A percentile compares a stretch with the other conserved stretches of the same genome.
Conservation (phyloP, 2,888 invertebrate species). For the Oscheius sp. region DNA sequence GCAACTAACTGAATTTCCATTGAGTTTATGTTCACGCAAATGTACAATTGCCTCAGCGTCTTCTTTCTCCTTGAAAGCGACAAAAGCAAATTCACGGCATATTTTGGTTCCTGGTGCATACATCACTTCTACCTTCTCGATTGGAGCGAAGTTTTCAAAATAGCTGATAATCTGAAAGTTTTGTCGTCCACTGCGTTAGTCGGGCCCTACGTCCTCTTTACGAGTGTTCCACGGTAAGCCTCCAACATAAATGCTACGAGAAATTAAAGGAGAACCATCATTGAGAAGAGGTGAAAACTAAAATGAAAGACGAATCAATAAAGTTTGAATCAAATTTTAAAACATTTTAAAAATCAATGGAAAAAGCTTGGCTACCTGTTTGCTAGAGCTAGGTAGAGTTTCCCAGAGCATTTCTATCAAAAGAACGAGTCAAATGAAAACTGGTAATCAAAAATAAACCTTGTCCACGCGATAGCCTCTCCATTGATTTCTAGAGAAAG, state of each 20-base stretch:
- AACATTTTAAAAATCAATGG: too few relatives aligned
- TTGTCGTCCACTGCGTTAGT: background rate
- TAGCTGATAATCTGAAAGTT: background rate
- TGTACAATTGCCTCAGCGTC: background rate
- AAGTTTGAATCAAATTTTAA: too few relatives aligned
- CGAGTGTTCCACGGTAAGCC: background rate
- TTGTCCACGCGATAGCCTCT: too few relatives aligned
- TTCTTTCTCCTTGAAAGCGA: background rate
- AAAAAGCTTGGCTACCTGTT: too few relatives aligned
- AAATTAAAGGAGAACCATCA: background rate
- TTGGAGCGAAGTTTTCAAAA: background rate
- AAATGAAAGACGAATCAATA: too few relatives aligned
- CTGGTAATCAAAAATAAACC: too few relatives aligned
- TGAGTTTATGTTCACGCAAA: background rate
- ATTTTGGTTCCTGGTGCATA: background rate
- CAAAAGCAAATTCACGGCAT: background rate
- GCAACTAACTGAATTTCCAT: background rate
- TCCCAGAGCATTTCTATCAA: too few relatives aligned
- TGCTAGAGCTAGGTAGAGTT: too few relatives aligned
- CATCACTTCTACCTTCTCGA: background rate
- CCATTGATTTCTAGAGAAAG: too few relatives aligned
- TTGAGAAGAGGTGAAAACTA: background rate
- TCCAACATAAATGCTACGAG: background rate
- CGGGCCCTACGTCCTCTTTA: background rate
- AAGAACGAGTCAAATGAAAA: too few relatives aligned